phyloP scores from a whole-genome alignment of 2,888 invertebrate species.

The Leucania comma region DNA sequence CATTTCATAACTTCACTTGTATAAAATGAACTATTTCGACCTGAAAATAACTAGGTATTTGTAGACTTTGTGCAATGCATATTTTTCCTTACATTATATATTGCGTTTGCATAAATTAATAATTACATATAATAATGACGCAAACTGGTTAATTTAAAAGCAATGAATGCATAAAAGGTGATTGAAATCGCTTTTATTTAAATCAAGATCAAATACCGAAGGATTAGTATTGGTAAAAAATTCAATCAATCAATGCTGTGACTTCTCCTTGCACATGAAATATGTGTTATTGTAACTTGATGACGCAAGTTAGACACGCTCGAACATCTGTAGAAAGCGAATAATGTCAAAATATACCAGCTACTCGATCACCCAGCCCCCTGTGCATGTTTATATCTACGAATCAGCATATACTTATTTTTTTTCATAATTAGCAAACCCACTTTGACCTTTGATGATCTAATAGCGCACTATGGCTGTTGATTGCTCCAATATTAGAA shows the following conservation, averaged over 20 bases:
- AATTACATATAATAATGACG: neutral
- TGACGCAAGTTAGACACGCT: slow-evolving; percentile 26
- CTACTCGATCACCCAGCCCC: slow-evolving; percentile 3
- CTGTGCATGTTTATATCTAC: slow-evolving; percentile 4
- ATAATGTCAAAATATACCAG: neutral
- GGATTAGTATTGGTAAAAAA: neutral
- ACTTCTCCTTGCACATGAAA: slow-evolving; percentile 11
- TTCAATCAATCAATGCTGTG: slow-evolving; percentile 8
- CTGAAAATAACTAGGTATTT: too few relatives aligned
- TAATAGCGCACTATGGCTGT: slow-evolving; percentile 10
- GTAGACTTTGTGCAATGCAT: neutral
- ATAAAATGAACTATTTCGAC: too few relatives aligned
- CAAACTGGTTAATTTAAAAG: slow-evolving; percentile 9
- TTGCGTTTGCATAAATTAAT: neutral
- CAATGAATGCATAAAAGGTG: neutral
- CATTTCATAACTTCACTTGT: too few relatives aligned
- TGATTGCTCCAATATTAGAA: slow-evolving; percentile 3
- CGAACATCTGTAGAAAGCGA: slow-evolving; percentile 27
- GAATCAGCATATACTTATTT: slow-evolving; percentile 14
- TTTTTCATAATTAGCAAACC: slow-evolving; percentile 10
- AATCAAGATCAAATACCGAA: slow-evolving; percentile 9
- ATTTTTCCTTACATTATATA: neutral
- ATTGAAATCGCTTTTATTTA: slow-evolving; percentile 11
- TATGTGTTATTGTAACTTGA: slow-evolving; percentile 21
- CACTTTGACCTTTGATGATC: slow-evolving; percentile 14